Percentiles rank a stretch among this genome's conserved stretches.
Evolutionary conservation across 2,888 invertebrate species (phyloP).

Genomic region (Lagria hirta): DNA sequence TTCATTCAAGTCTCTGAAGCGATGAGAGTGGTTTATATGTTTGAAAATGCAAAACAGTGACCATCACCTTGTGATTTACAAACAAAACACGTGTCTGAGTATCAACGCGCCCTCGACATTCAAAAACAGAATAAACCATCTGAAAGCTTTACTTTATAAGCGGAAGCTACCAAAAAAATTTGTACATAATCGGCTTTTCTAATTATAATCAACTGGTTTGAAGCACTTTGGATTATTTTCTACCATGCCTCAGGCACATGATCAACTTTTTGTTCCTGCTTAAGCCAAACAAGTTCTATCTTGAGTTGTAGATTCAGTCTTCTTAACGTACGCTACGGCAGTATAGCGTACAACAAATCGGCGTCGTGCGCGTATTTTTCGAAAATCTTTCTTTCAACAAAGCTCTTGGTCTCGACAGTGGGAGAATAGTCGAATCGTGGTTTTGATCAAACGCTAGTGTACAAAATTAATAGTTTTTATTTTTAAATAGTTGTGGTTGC

Average conservation of each 20-base stretch:
- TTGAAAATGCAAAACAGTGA: no score
- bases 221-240: slow-evolving; percentile 32
- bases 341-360: slow-evolving; percentile 18
- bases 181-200: no score
- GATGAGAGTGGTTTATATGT: no score
- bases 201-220: no score
- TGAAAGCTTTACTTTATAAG: no score
- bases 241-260: slow-evolving; percentile 33
- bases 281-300: slow-evolving; percentile 36
- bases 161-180: no score
- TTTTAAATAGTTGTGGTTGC: background rate
- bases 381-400: slow-evolving; percentile 28
- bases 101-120: no score
- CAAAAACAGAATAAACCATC: no score
- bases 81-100: no score
- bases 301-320: slow-evolving; percentile 26
- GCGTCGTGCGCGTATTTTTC: slow-evolving; percentile 25
- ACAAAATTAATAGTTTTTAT: slow-evolving; percentile 6
- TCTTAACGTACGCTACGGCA: slow-evolving; percentile 9
- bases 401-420: slow-evolving; percentile 29
- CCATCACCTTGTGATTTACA: no score
- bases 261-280: slow-evolving; percentile 35
- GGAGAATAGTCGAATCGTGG: slow-evolving; percentile 29
- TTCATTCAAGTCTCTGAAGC: no score
- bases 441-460: slow-evolving; percentile 20